These are phyloP conservation scores for Amblyornis subalaris DNA, from an alignment of 2,113 vertebrate species.

Conservation along the genomic window DNA sequence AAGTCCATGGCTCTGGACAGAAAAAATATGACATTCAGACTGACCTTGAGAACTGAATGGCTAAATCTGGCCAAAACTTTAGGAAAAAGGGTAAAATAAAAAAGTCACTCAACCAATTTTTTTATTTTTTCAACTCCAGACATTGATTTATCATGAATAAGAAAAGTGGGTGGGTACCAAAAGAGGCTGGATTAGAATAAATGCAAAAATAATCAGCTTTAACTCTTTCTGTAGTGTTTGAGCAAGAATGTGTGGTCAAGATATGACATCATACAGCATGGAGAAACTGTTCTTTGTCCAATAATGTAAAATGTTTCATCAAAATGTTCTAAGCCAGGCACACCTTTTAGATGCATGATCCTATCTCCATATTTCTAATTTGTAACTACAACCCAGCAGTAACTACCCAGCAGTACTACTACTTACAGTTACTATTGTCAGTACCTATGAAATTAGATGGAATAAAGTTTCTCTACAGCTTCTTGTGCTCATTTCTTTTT, in stretches of 20 bases:
- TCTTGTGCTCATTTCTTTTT: background rate
- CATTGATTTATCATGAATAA: background rate
- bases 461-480: background rate
- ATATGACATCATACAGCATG: background rate
- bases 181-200: background rate
- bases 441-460: background rate
- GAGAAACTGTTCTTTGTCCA: background rate
- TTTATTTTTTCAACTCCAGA: background rate
- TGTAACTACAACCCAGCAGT: background rate
- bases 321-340: background rate
- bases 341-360: background rate
- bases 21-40: background rate
- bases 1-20: background rate
- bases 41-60: background rate
- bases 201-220: background rate
- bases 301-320: background rate
- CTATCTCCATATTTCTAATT: background rate
- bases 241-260: background rate
- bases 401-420: background rate
- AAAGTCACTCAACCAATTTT: background rate
- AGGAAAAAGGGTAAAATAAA: background rate
- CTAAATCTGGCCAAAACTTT: background rate
- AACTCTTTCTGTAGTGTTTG: background rate
- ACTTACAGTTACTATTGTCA: background rate
- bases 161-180: background rate